Base-by-base conservation (phyloP, 2,113 vertebrate species). In the Dolichallabes microphthalmus region DNA sequence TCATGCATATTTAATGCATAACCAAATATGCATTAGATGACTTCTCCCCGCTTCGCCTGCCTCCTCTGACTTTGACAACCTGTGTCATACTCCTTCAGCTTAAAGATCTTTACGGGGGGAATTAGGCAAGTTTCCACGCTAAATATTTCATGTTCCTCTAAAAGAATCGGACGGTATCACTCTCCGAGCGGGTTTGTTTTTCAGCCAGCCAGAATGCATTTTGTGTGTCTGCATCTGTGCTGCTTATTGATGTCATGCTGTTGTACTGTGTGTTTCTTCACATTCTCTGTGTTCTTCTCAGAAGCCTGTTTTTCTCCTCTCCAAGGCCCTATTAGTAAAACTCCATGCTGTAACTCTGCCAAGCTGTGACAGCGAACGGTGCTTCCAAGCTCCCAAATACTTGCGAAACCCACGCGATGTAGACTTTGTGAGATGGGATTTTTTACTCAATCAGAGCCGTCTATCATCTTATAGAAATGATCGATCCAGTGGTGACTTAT, bases 1-100 rank as follows among this genome's bases (percentile, higher is more conserved):
- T 66, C 82, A 84, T 88, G 84, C 85, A 89, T 86, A 82, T 90
- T 90, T 86, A 88, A 89, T 89, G 85, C 88, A 85, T 86, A 86
- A 80, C 86, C 86, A 90, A 87, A 86, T 90, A 82, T 80, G 82
- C 78, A 75, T 82, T 87, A 76, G 86, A 87, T 84, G 84, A 86
- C 78, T 87, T 84, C 82, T 84, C 50, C 22, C 69, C 39, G 57
- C 19, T 64, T 58, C 81, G 71, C 45, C 82, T 63, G 75, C 50
- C 63, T 80, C 60, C 66, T 32, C 82, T 19, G 78, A 79, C 85
- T 57, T 61, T 86, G 75, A 87, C 87, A 84, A 87, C 86, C 77
- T 82, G 84, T 89, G 86, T 86, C 84, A 85, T 32, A 61, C 78
- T 80, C 84, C 82, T 68, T 86, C 75, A 90, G 71, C 87, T 85